Conservation (phyloP, 2,113 vertebrate genomes). For the Laterallus jamaicensis region DNA sequence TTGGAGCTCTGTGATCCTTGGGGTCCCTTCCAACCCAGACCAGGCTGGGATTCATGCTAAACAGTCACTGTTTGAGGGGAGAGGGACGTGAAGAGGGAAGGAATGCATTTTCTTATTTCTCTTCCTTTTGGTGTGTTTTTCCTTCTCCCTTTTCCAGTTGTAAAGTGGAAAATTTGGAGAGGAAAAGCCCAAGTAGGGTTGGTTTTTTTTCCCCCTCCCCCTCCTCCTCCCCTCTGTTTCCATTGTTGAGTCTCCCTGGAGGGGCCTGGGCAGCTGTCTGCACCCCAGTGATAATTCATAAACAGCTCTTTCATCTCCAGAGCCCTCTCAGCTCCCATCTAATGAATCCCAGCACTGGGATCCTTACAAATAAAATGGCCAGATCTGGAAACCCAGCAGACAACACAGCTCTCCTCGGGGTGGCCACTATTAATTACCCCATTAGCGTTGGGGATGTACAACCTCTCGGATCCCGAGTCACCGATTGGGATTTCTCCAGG, state of each 20-base stretch:
- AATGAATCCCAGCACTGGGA: neutral
- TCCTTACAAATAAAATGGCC: neutral
- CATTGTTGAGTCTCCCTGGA: neutral
- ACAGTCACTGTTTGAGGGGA: neutral
- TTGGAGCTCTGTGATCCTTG: no score
- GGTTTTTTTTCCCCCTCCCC: neutral
- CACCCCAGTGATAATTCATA: neutral
- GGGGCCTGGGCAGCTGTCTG: neutral
- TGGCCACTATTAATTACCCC: neutral
- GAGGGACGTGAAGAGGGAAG: neutral
- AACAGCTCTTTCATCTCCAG: neutral
- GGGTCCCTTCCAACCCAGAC: no score
- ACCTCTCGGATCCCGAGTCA: neutral
- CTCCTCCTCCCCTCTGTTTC: neutral
- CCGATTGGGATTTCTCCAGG: fast-evolving
- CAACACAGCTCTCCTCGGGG: fast-evolving
- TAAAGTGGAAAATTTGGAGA: neutral
- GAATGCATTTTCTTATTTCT: neutral
- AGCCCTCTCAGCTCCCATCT: neutral
- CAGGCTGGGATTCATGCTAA: neutral
- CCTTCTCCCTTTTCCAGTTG: neutral
- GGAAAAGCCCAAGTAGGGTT: neutral
- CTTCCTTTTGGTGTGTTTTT: neutral
- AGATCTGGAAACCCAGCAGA: neutral
- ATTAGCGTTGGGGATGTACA: neutral